These are phyloP conservation scores for Dolomedes plantarius DNA, from an alignment of 2,888 invertebrate species.

Conservation along the genomic window DNA sequence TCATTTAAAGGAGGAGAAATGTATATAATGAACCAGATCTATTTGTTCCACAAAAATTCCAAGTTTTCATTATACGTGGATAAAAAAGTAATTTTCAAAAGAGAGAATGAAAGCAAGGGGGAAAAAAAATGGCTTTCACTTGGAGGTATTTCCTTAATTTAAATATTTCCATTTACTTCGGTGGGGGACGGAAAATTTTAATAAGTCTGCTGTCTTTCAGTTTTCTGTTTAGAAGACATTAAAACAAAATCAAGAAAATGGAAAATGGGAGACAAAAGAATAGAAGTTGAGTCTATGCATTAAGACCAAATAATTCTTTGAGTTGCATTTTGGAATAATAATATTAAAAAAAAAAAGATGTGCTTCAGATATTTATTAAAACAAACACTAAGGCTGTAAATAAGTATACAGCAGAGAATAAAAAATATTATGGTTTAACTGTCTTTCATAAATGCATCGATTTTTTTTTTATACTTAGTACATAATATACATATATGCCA, in stretches of 20 bases:
- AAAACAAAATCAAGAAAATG: background rate
- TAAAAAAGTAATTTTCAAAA: background rate
- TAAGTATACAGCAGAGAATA: too few relatives aligned
- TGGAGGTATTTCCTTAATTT: background rate
- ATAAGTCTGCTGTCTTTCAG: background rate
- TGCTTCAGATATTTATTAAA: too few relatives aligned
- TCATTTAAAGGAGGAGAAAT: background rate
- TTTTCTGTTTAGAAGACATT: background rate
- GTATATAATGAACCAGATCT: background rate
- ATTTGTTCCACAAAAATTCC: background rate
- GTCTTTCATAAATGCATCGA: too few relatives aligned
- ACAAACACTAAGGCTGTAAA: too few relatives aligned
- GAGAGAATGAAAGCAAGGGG: background rate
- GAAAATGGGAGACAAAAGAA: too few relatives aligned
- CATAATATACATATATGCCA: too few relatives aligned
- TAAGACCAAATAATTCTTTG: too few relatives aligned
- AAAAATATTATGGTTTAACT: too few relatives aligned
- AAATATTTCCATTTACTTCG: background rate
- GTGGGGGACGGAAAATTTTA: background rate
- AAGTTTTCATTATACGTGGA: background rate
- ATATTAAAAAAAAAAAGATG: too few relatives aligned
- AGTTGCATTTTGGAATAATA: too few relatives aligned
- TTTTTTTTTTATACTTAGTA: too few relatives aligned
- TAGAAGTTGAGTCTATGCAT: too few relatives aligned
- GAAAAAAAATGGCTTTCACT: background rate